phyloP scores from a whole-genome alignment of 2,888 invertebrate genomes.

The Hypena proboscidalis region DNA sequence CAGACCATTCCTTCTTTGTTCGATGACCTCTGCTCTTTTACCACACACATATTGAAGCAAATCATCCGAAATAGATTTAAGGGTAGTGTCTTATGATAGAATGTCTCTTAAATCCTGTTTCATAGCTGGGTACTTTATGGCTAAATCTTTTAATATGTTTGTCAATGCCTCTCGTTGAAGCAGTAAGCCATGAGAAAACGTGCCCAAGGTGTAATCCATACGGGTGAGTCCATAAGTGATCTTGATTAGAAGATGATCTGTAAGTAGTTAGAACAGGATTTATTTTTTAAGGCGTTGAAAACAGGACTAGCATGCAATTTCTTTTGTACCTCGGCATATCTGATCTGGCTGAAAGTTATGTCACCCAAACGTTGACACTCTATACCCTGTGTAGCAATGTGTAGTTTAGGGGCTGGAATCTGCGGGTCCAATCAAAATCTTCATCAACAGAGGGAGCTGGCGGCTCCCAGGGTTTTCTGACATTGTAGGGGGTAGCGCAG shows the following conservation, averaged over 20 bases:
- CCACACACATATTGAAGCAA: conserved; percentile 22
- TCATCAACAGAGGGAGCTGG: not conserved
- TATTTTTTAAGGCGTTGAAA: conserved; percentile 8
- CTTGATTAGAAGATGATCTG: not conserved
- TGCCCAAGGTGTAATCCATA: conserved; percentile 3
- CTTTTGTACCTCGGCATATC: conserved; percentile 17
- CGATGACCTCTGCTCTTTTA: conserved; percentile 15
- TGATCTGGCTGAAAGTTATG: conserved; percentile 5
- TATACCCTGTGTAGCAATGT: conserved; percentile 3
- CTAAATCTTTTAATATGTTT: conserved; percentile 5
- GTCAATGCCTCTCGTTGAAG: conserved; percentile 7
- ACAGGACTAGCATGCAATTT: conserved; percentile 23
- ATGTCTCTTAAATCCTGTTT: conserved; percentile 12
- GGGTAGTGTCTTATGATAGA: conserved; percentile 7
- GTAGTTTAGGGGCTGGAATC: not conserved
- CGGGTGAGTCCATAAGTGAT: not conserved
- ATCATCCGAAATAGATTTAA: conserved; percentile 10
- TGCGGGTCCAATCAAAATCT: conserved; percentile 1
- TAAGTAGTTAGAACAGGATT: conserved; percentile 8
- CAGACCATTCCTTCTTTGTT: conserved; percentile 7
- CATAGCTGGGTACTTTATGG: conserved; percentile 6
- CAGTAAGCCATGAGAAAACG: conserved; percentile 14
- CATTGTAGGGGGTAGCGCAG: too few relatives aligned
- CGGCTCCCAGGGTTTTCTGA: too few relatives aligned
- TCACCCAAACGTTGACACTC: conserved; percentile 6